Base-by-base conservation (phyloP, 37 sponge, comb jelly and placozoan genomes). In the Aplysina aerophoba region DNA sequence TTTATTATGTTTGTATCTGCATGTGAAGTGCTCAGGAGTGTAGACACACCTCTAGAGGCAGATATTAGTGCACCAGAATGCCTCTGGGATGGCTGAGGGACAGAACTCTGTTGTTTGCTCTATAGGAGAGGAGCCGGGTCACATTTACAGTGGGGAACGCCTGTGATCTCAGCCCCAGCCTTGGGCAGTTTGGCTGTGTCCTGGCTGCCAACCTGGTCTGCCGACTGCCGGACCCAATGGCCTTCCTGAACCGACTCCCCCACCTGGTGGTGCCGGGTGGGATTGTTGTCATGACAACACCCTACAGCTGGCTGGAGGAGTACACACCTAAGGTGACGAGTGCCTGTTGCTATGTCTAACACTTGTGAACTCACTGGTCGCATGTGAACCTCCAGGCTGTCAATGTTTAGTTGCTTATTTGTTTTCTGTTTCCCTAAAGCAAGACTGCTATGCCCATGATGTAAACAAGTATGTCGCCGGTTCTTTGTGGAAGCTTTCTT, bases 141-240 rank as follows among this genome's bases (percentile, higher is more conserved):
- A 24, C 12, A 31, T 96, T 96, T 61, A 55, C 21, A 40, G 78
- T 74, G 33, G 97, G 90, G 25, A 92, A 96, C 79, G 97, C 94
- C 27, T 91, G 92, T 59, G 85, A 87, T 38, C 85, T 96, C 16
- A 90, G 84, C 0, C 73, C 87, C 15, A 69, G 59, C 44, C 83
- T 96, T 13, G 94, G 94, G 15, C 87, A 89, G 80, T 96, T 96
- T 90, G 95, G 90, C 20, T 85, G 88, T 86, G 93, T 96, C 0
- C 80, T 96, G 71, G 94, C 90, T 24, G 90, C 85, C 35, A 94
- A 96, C 59, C 87, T 96, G 39, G 81, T 96, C 36, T 96, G 97
- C 77, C 81, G 97, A 41, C 85, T 94, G 21, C 90, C 91, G 5
- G 83, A 90, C 0, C 92, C 94, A 15, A 79, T 86, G 68, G 68